Evolutionary conservation across 2,113 vertebrate genomes (phyloP), one percentile per base, ranked within the genome.

Genomic region (Erythrocercus mccallii): DNA sequence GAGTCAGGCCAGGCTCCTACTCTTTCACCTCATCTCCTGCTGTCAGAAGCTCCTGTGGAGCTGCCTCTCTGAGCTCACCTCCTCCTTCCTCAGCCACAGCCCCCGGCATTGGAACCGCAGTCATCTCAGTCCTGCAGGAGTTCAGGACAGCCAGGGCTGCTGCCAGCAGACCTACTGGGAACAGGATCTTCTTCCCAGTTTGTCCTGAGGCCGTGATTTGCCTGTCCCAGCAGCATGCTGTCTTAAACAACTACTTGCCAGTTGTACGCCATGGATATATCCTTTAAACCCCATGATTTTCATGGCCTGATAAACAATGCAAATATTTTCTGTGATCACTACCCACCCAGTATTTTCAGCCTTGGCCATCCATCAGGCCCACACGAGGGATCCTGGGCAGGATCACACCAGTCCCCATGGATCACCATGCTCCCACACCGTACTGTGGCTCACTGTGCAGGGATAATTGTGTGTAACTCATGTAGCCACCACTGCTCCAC

Each of bases 51-150:
- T 88, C 86, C 86, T 3, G 11, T 24, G 7, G 84, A 85, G 54
- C 57, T 4, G 9, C 33, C 30, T 66, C n/a, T 62, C 71, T 0
- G 0, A 77, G 50, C 33, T 77, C 0, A 0, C 42, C 58, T 77
- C 31, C n/a, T 95, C 62, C 18, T 65, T 77, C 45, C 66, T 80
- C 12, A 13, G 58, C 66, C 62, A 27, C 3, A 1, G 53, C 31
- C 6, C 38, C 37, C 0, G 0, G 83, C 48, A 61, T 2, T 3
- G 0, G 73, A 81, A 37, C n/a, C 3, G 0, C 0, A 2, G 53
- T 65, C 50, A 53, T 33, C 62, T 50, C 1, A 1, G 27, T 90
- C 56, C 66, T 93, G 72, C 60, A 58, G 60, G 50, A 86, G 72
- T 1, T 56, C 42, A 60, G 77, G 81, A 66, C 35, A 35, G 37